phyloP scores from a whole-genome alignment of 2,113 vertebrate genomes.

The Pandion haliaetus region DNA sequence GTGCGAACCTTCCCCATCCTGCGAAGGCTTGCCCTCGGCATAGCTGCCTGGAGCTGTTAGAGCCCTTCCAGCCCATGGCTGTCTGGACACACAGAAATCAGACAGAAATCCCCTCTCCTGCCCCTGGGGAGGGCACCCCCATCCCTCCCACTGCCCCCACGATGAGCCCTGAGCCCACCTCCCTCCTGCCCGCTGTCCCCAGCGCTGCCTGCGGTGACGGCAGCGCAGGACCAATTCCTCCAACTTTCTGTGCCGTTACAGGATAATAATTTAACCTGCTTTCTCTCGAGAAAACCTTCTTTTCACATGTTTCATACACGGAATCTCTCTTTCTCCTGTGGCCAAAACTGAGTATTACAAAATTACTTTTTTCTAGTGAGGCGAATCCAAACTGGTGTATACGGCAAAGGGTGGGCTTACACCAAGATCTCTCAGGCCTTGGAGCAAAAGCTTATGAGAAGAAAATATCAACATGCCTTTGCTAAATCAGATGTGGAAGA shows the following conservation, averaged over 20 bases:
- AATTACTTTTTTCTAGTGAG: not conserved
- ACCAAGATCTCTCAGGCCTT: not conserved
- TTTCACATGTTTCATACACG: rapidly evolving
- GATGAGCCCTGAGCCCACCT: too few species aligned
- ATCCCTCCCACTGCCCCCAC: rapidly evolving
- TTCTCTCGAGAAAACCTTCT: not conserved
- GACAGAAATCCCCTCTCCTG: not conserved
- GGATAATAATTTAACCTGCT: not conserved
- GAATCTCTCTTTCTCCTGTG: not conserved
- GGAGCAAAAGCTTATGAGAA: not conserved
- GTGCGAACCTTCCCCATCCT: not conserved
- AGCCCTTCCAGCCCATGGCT: rapidly evolving
- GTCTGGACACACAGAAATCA: not conserved
- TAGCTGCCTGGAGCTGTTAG: not conserved
- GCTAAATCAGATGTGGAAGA: not conserved
- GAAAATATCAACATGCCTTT: not conserved
- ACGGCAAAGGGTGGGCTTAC: rapidly evolving
- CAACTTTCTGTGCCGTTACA: rapidly evolving
- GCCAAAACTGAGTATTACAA: not conserved
- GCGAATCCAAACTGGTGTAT: not conserved
- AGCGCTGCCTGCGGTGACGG: rapidly evolving
- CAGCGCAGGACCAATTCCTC: not conserved
- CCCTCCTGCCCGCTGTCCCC: not conserved
- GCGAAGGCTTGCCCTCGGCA: too few species aligned
- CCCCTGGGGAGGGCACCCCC: not conserved